Percentiles rank a stretch among this genome's conserved stretches.
These are phyloP conservation scores for Zapornia atra DNA, from an alignment of 2,113 vertebrate species.

Conservation along the genomic window DNA sequence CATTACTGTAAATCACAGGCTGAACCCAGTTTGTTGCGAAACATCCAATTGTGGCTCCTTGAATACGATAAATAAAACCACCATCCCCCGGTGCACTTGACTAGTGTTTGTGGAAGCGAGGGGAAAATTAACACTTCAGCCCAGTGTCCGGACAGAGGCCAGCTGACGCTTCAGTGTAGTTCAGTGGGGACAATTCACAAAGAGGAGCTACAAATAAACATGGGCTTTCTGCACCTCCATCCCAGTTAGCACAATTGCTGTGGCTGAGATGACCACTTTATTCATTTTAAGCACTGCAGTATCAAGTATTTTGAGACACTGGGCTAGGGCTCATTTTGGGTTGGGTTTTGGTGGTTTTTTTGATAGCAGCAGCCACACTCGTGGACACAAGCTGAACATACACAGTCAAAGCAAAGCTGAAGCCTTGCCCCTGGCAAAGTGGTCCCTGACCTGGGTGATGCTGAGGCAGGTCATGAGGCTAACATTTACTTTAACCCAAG, in stretches of 20 bases:
- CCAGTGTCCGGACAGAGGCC: background rate
- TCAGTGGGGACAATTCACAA: background rate
- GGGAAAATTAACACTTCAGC: constrained; percentile 6
- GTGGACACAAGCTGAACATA: background rate
- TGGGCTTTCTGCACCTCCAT: background rate
- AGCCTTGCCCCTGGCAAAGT: background rate
- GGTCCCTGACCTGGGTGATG: background rate
- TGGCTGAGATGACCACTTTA: background rate
- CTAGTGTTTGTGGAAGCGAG: background rate
- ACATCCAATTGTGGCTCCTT: constrained; percentile 13
- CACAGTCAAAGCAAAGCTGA: background rate
- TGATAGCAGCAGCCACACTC: background rate
- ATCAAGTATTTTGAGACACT: background rate
- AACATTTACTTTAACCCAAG: background rate
- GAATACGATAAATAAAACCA: background rate
- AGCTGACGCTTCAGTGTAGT: background rate
- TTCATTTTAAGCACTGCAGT: background rate
- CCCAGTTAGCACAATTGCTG: background rate
- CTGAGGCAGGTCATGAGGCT: rapidly evolving
- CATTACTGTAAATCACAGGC: constrained; percentile 37
- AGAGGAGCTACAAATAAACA: background rate
- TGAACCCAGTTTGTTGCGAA: constrained; percentile 26
- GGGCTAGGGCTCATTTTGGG: background rate
- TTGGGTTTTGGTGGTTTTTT: background rate
- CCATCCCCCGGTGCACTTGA: background rate